A percentile compares a stretch with the other conserved stretches of the same genome.
Evolutionary conservation across 2,888 invertebrate genomes (phyloP).

Genomic region (Tetragnatha montana): DNA sequence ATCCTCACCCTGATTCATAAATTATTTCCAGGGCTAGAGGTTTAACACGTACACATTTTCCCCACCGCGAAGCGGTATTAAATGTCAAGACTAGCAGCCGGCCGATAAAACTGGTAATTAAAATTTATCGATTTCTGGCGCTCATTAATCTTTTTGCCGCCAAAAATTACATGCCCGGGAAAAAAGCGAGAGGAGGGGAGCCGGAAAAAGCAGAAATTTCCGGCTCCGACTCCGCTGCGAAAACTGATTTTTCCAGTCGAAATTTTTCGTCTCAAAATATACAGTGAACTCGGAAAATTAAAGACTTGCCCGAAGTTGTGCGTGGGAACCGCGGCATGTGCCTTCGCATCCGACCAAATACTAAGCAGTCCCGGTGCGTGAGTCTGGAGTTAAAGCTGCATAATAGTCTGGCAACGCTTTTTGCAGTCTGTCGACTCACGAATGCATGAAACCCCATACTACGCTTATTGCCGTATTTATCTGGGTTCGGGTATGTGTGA

Average conservation of each 20-base stretch:
- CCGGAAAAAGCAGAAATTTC: slow-evolving; percentile 34
- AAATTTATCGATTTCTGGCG: slow-evolving; percentile 69
- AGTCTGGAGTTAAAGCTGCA: slow-evolving; percentile 33
- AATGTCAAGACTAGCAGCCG: slow-evolving; percentile 67
- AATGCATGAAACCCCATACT: slow-evolving; percentile 54
- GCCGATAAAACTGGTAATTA: slow-evolving; percentile 71
- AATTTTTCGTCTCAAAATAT: slow-evolving; percentile 67
- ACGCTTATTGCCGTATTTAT: slow-evolving; percentile 17
- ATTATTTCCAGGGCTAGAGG: slow-evolving; percentile 66
- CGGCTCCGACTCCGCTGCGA: slow-evolving; percentile 44
- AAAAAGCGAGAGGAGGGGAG: slow-evolving; percentile 23
- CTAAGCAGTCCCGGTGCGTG: slow-evolving; percentile 35
- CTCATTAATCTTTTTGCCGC: slow-evolving; percentile 70
- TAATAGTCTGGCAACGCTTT: slow-evolving; percentile 53
- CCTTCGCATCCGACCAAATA: slow-evolving; percentile 23
- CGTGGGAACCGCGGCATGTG: slow-evolving; percentile 63
- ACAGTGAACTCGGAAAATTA: slow-evolving; percentile 62
- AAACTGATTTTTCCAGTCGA: slow-evolving; percentile 67
- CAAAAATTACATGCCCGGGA: slow-evolving; percentile 63
- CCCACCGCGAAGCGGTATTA: slow-evolving; percentile 68
- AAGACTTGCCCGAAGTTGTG: slow-evolving; percentile 67
- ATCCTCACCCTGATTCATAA: slow-evolving; percentile 59
- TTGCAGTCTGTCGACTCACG: slow-evolving; percentile 58
- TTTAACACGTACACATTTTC: slow-evolving; percentile 69
- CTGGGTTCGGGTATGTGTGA: neutral